A percentile compares a stretch with the other conserved stretches of the same genome.
phyloP scores from a whole-genome alignment of 2,888 invertebrate species.

The Nematopogon swammerdamellus region DNA sequence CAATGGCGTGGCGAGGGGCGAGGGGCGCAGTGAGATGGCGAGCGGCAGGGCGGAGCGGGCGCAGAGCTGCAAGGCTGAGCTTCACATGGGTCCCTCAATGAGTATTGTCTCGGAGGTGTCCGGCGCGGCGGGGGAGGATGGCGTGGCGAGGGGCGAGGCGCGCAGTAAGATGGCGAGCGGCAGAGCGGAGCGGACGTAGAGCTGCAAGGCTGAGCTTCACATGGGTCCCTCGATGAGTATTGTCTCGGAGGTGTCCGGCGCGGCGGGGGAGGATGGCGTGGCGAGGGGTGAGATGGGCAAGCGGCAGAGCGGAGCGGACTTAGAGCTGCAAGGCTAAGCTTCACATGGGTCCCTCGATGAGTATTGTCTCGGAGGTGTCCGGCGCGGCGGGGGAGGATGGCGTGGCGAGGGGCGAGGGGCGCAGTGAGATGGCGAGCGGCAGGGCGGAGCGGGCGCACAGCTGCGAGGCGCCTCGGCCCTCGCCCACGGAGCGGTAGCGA shows the following conservation, averaged over 20 bases:
- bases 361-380: conserved; percentile 35
- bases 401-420: conserved; percentile 53
- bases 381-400: conserved; percentile 24
- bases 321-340: too few species aligned
- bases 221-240: conserved; percentile 28
- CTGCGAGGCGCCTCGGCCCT: conserved; percentile 66
- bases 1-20: conserved; percentile 30
- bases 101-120: conserved; percentile 36
- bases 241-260: conserved; percentile 34
- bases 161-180: conserved; percentile 75
- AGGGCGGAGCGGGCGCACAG: conserved; percentile 70
- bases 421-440: conserved; percentile 72
- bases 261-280: conserved; percentile 21
- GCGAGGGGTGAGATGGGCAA: conserved; percentile 31
- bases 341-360: conserved; percentile 24
- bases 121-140: conserved; percentile 24
- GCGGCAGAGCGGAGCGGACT: too few species aligned
- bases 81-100: conserved; percentile 22
- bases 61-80: conserved; percentile 68
- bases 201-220: conserved; percentile 57
- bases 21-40: conserved; percentile 72
- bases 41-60: conserved; percentile 70
- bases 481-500: conserved; percentile 67
- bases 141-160: conserved; percentile 47
- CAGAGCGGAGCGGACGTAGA: conserved; percentile 69